A percentile compares a stretch with the other conserved stretches of the same genome.
These are phyloP conservation scores for Zaprionus camerounensis DNA, from an alignment of 1,140 invertebrate genomes.

Conservation along the genomic window DNA sequence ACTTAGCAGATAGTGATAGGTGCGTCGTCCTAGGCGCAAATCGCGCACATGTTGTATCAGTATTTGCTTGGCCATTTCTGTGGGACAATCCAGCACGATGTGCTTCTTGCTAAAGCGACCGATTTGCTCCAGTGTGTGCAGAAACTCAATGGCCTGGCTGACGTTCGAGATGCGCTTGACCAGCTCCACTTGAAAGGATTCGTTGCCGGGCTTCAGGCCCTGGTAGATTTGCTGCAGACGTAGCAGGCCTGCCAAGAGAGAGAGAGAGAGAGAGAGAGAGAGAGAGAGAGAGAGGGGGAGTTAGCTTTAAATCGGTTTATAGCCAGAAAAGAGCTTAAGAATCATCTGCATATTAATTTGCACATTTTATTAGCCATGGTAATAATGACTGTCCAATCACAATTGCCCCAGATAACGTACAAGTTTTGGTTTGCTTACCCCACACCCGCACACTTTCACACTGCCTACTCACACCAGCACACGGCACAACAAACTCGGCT, in stretches of 20 bases:
- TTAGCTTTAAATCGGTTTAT: slow-evolving; percentile 4
- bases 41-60: slow-evolving; percentile 94
- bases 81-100: slow-evolving; percentile 95
- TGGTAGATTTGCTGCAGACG: slow-evolving; percentile 96
- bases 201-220: slow-evolving; percentile 90
- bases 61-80: slow-evolving; percentile 94
- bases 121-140: slow-evolving; percentile 90
- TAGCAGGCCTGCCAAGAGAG: slow-evolving; percentile 89
- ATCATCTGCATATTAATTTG: neutral
- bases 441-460: neutral
- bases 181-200: slow-evolving; percentile 92
- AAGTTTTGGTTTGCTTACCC: neutral
- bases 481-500: slow-evolving; percentile 31
- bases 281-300: slow-evolving; percentile 11
- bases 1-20: slow-evolving; percentile 96
- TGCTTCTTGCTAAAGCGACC: slow-evolving; percentile 94
- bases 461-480: neutral
- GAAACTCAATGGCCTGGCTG: slow-evolving; percentile 91
- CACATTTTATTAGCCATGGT: neutral
- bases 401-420: slow-evolving; percentile 7
- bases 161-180: slow-evolving; percentile 92
- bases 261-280: neutral
- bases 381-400: slow-evolving; percentile 10
- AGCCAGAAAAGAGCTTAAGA: neutral
- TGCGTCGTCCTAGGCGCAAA: slow-evolving; percentile 92